Conservation (phyloP, 2,797 vertebrate genomes). For the Danio kyathit region DNA sequence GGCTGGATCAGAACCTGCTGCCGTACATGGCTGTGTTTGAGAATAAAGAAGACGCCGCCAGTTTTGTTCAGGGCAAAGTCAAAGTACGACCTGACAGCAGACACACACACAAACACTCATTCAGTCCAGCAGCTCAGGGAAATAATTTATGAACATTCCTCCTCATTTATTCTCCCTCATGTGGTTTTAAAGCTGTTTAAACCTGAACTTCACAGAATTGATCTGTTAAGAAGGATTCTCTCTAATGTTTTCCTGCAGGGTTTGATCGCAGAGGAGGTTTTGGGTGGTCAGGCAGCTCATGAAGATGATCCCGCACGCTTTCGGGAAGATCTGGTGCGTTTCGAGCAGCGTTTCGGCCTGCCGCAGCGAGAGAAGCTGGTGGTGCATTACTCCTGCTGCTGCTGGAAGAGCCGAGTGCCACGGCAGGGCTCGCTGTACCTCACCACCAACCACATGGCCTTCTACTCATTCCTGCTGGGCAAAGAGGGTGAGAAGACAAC, state of each 20-base stretch:
- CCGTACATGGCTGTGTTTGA: slow-evolving; percentile 96
- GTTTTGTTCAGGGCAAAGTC: slow-evolving; percentile 95
- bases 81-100: slow-evolving; percentile 78
- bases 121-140: no score
- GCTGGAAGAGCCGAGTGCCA: slow-evolving; percentile 95
- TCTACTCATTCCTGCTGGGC: slow-evolving; percentile 97
- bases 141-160: no score
- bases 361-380: slow-evolving; percentile 91
- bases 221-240: no score
- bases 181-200: no score
- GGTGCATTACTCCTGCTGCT: slow-evolving; percentile 94
- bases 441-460: slow-evolving; percentile 95
- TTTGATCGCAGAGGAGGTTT: slow-evolving; percentile 92
- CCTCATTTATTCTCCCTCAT: no score
- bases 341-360: slow-evolving; percentile 91
- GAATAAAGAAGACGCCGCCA: slow-evolving; percentile 93
- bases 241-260: slow-evolving; percentile 76
- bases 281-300: slow-evolving; percentile 88
- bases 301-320: slow-evolving; percentile 94
- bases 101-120: not conserved
- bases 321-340: slow-evolving; percentile 90
- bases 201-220: no score
- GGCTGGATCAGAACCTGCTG: slow-evolving; percentile 93
- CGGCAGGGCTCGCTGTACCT: slow-evolving; percentile 97
- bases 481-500: slow-evolving; percentile 85